Percentiles rank a stretch among this genome's conserved stretches.
These are phyloP conservation scores for Anodontia alba DNA, from an alignment of 2,888 invertebrate genomes.

Conservation along the genomic window DNA sequence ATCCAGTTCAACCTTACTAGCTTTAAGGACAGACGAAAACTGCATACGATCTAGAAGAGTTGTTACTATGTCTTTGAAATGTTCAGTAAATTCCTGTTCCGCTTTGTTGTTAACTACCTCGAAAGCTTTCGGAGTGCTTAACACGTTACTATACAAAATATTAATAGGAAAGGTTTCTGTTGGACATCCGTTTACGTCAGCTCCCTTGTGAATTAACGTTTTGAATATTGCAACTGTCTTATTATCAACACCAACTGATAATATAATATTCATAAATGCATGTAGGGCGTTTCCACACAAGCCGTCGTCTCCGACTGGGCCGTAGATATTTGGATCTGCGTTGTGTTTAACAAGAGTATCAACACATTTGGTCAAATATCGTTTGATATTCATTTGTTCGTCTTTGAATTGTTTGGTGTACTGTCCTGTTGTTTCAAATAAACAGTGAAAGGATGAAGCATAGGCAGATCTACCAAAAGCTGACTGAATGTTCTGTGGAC, in stretches of 20 bases:
- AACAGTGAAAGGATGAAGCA: slow-evolving; percentile 77
- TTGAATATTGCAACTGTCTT: slow-evolving; percentile 55
- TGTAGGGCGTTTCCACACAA: slow-evolving; percentile 72
- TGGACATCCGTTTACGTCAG: slow-evolving; percentile 64
- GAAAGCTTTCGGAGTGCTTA: slow-evolving; percentile 32
- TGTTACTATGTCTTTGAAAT: slow-evolving; percentile 45
- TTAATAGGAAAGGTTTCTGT: slow-evolving; percentile 64
- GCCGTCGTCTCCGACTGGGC: slow-evolving; percentile 60
- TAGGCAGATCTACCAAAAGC: slow-evolving; percentile 76
- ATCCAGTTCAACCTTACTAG: slow-evolving; percentile 39
- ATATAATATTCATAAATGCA: slow-evolving; percentile 61
- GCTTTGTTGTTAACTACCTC: slow-evolving; percentile 32
- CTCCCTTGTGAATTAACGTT: slow-evolving; percentile 75
- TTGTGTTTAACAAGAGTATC: slow-evolving; percentile 73
- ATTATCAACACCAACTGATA: slow-evolving; percentile 59
- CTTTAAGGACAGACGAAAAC: slow-evolving; percentile 34
- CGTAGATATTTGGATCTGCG: slow-evolving; percentile 66
- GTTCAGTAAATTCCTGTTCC: slow-evolving; percentile 29
- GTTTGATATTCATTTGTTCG: slow-evolving; percentile 48
- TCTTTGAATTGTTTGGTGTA: slow-evolving; percentile 60
- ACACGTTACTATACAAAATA: slow-evolving; percentile 53
- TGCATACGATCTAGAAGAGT: slow-evolving; percentile 63
- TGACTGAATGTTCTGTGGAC: slow-evolving; percentile 54
- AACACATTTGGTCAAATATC: slow-evolving; percentile 66
- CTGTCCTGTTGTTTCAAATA: slow-evolving; percentile 67